Percentiles rank a stretch among this genome's conserved stretches.
phyloP scores from a whole-genome alignment of 2,888 invertebrate genomes.

The Harpalus rufipes region DNA sequence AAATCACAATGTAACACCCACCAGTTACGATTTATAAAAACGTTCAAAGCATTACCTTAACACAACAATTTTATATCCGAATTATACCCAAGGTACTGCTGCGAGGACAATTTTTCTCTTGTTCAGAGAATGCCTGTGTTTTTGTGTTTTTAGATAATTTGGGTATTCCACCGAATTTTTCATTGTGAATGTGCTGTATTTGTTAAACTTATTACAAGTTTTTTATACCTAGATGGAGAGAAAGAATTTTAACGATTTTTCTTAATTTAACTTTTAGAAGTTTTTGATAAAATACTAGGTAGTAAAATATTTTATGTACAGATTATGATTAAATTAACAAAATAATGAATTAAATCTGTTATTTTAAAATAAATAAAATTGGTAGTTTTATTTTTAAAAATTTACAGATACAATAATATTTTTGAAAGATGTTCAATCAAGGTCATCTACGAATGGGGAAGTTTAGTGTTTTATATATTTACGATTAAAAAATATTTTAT shows the following conservation, averaged over 20 bases:
- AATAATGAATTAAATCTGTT: neutral
- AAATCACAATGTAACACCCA: conserved; percentile 48
- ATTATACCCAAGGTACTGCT: conserved; percentile 15
- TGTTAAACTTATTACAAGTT: no score
- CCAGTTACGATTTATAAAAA: conserved; percentile 36
- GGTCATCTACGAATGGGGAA: no score
- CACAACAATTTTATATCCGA: conserved; percentile 30
- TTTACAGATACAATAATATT: no score
- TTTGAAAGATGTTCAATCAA: no score
- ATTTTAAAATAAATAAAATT: neutral
- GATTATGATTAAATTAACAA: neutral
- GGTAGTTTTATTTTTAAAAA: no score
- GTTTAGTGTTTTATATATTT: no score
- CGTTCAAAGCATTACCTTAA: conserved; percentile 37
- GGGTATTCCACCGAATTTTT: conserved; percentile 13
- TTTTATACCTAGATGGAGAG: neutral
- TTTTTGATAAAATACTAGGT: conserved; percentile 12
- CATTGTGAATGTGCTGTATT: conserved; percentile 17
- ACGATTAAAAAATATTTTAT: no score
- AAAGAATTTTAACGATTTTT: conserved; percentile 43
- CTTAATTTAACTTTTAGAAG: conserved; percentile 20
- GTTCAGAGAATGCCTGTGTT: neutral
- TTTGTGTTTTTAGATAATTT: neutral
- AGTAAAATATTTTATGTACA: conserved; percentile 1
- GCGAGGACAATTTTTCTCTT: neutral